Conservation (phyloP, 2,113 vertebrate species). For the Tragelaphus buxtoni region DNA sequence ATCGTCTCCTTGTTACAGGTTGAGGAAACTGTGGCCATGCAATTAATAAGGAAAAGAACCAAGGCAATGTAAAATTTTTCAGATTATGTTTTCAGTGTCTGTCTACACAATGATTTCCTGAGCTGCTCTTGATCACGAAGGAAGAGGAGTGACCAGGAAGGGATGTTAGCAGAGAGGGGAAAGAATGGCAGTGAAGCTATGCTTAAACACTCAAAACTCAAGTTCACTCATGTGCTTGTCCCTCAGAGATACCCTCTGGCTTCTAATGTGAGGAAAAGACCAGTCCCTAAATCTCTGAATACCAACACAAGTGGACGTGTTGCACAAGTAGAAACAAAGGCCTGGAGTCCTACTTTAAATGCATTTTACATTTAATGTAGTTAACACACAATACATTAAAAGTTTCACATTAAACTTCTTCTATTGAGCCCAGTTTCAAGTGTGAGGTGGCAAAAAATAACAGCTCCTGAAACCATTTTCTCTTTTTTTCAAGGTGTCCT, state of each 20-base stretch:
- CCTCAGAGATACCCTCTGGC: accelerated
- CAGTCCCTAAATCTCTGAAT: not conserved
- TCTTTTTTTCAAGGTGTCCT: conserved; percentile 24
- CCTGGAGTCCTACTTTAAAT: not conserved
- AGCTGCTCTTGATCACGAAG: not conserved
- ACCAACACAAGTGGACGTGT: accelerated
- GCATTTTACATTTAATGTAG: not conserved
- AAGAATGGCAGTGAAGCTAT: not conserved
- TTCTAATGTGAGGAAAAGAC: not conserved
- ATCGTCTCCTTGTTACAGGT: not conserved
- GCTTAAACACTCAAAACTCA: not conserved
- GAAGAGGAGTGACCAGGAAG: not conserved
- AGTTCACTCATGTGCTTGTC: not conserved
- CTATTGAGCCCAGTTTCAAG: not conserved
- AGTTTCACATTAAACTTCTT: conserved; percentile 24
- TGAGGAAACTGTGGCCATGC: not conserved
- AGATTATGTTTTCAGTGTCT: not conserved
- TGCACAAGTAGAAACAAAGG: not conserved
- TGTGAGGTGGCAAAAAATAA: not conserved
- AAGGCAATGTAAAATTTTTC: not conserved
- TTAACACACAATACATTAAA: not conserved
- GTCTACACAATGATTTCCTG: not conserved
- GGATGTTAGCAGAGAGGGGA: not conserved
- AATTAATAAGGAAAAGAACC: not conserved
- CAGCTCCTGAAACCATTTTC: conserved; percentile 37